Evolutionary conservation across 2,113 vertebrate genomes (phyloP).

Genomic region (Ailuropoda melanoleuca): DNA sequence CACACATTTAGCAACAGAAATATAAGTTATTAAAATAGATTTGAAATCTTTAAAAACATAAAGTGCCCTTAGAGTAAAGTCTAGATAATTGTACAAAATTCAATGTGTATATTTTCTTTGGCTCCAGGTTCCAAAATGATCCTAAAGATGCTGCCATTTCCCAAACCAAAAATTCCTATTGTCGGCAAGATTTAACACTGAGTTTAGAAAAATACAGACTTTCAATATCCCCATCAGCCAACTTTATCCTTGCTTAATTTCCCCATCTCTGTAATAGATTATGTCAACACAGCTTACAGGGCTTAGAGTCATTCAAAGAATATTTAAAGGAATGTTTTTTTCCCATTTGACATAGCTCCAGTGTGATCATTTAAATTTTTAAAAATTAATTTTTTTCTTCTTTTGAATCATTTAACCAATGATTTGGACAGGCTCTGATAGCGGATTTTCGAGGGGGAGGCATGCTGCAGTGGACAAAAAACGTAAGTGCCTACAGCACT

Average conservation of each 20-base stretch:
- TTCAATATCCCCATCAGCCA: not conserved
- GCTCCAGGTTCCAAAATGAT: conserved; percentile 20
- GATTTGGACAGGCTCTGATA: not conserved
- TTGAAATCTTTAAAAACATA: not conserved
- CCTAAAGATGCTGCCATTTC: not conserved
- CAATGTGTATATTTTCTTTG: not conserved
- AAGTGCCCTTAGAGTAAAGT: not conserved
- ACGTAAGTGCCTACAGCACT: not conserved
- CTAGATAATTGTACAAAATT: not conserved
- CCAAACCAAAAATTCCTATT: not conserved
- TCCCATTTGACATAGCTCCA: not conserved
- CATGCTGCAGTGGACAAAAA: rapidly evolving
- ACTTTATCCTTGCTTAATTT: not conserved
- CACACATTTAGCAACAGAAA: conserved; percentile 29
- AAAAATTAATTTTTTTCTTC: not conserved
- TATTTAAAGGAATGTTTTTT: not conserved
- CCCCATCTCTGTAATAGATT: not conserved
- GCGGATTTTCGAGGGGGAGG: not conserved
- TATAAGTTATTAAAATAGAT: conserved; percentile 27
- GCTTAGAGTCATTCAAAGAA: not conserved
- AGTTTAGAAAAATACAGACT: not conserved
- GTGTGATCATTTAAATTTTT: not conserved
- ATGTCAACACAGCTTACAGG: not conserved
- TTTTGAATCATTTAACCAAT: not conserved
- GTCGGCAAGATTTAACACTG: not conserved